Evolutionary conservation across 1,140 invertebrate genomes (phyloP).

Genomic region (Drosophila dunni): DNA sequence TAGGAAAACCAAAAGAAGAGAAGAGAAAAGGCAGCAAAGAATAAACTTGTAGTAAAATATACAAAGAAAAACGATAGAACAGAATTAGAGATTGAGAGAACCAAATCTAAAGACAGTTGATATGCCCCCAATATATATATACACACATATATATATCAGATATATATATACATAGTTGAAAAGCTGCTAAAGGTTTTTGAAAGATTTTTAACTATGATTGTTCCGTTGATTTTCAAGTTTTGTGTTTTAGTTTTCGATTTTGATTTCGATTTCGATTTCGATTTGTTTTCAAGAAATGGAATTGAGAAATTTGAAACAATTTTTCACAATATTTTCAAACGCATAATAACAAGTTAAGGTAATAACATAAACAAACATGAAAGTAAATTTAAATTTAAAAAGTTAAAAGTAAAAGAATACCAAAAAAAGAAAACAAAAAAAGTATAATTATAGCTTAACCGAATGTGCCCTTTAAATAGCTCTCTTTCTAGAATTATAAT

Average conservation of each 20-base stretch:
- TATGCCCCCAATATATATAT: slow-evolving; percentile 60
- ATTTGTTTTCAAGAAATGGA: slow-evolving; percentile 61
- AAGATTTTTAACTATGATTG: slow-evolving; percentile 52
- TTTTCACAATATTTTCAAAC: slow-evolving; percentile 18
- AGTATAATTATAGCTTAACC: slow-evolving; percentile 84
- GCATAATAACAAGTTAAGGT: slow-evolving; percentile 51
- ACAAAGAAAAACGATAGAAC: slow-evolving; percentile 70
- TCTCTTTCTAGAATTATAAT: slow-evolving; percentile 83
- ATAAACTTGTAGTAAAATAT: slow-evolving; percentile 80
- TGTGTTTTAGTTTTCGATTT: slow-evolving; percentile 33
- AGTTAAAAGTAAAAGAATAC: slow-evolving; percentile 38
- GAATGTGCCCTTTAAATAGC: slow-evolving; percentile 85
- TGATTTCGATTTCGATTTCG: neutral
- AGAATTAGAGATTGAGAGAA: slow-evolving; percentile 65
- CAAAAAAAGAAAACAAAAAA: slow-evolving; percentile 48
- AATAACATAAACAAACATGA: slow-evolving; percentile 50
- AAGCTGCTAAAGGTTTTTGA: slow-evolving; percentile 53
- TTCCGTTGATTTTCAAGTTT: slow-evolving; percentile 31
- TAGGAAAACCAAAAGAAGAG: slow-evolving; percentile 32
- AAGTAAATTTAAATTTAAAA: slow-evolving; percentile 33
- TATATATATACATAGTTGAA: slow-evolving; percentile 39
- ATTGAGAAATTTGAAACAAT: slow-evolving; percentile 66
- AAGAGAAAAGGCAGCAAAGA: slow-evolving; percentile 38
- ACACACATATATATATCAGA: slow-evolving; percentile 38
- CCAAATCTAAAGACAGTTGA: slow-evolving; percentile 51